Conservation (phyloP, 2,113 vertebrate genomes). For the Benitochromis conjunctus region DNA sequence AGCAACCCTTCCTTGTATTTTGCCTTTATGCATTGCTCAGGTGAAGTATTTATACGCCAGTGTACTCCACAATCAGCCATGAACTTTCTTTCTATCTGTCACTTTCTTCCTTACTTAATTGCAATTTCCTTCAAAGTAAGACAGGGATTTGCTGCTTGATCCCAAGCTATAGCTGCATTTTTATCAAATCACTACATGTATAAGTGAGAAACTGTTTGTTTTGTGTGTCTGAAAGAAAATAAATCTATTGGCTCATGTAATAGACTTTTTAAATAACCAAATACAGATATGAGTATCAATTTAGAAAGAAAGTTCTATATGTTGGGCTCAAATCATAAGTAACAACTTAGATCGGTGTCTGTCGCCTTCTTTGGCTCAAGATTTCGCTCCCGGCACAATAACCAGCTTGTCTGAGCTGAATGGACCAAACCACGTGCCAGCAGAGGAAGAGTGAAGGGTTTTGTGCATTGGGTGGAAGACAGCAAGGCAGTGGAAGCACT, state of each 20-base stretch:
- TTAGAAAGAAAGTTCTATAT: neutral
- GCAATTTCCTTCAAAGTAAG: neutral
- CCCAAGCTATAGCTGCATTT: neutral
- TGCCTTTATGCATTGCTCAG: neutral
- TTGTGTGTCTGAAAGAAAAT: neutral
- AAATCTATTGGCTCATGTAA: neutral
- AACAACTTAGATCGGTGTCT: constrained; percentile 1
- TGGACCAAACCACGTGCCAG: neutral
- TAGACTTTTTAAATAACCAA: neutral
- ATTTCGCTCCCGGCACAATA: constrained; percentile 23
- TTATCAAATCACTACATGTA: neutral
- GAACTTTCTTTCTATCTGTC: neutral
- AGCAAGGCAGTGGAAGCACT: neutral
- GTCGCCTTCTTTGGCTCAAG: neutral
- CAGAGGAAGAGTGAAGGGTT: neutral
- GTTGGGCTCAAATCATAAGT: neutral
- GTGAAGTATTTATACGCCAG: neutral
- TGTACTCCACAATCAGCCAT: neutral
- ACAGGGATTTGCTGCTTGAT: neutral
- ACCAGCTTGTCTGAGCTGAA: constrained; percentile 24
- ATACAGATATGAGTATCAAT: neutral
- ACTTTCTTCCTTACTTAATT: neutral
- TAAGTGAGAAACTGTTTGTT: neutral
- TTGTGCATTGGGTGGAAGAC: neutral
- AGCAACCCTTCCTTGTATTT: neutral